Evolutionary conservation across 2,797 vertebrate genomes (phyloP), one percentile per base, ranked within the genome.

Genomic region (Coluber constrictor): DNA sequence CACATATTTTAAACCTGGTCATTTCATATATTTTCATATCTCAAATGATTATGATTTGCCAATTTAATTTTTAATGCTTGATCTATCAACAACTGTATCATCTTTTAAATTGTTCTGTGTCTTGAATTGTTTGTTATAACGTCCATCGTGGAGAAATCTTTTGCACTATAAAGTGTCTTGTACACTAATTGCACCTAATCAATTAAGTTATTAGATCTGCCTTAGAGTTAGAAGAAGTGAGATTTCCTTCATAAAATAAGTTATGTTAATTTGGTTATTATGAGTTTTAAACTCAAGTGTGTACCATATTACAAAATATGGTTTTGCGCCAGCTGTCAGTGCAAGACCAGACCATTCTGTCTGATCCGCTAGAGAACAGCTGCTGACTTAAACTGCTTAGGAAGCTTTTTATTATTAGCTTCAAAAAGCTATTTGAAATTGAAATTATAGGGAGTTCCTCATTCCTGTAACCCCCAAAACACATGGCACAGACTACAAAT

Each of bases 401-500:
- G 60, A 93, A 91, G 90, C 70, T 59, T 43, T 25, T 90, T 94
- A 86, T 94, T 96, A 90, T 3, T 16, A 5, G 86, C 60, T 93
- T 94, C 60, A 92, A 74, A 86, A 91, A 91, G 89, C 93, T 92
- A 87, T 93, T 79, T 93, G 56, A 94, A 32, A 16, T 94, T 16
- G 94, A 95, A 94, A 93, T 94, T 90, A 95, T 90, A 87, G 94
- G 51, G 94, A 94, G 93, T 95, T 96, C 88, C 87, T 51, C 74
- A 89, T 43, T 83, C 6, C 92, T 92, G 70, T 3, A 91, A 37
- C 16, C 37, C 60, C 88, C n/a, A 93, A 54, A 94, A 83, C 91
- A 79, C 87, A 83, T 92, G 86, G 3, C 87, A 3, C 12, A 59
- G 23, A 16, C 18, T 60, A 92, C 94, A 87, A 94, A 91, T 94